Percentiles rank a stretch among this genome's conserved stretches.
phyloP scores from a whole-genome alignment of 2,113 vertebrate genomes.

The Vidua macroura region DNA sequence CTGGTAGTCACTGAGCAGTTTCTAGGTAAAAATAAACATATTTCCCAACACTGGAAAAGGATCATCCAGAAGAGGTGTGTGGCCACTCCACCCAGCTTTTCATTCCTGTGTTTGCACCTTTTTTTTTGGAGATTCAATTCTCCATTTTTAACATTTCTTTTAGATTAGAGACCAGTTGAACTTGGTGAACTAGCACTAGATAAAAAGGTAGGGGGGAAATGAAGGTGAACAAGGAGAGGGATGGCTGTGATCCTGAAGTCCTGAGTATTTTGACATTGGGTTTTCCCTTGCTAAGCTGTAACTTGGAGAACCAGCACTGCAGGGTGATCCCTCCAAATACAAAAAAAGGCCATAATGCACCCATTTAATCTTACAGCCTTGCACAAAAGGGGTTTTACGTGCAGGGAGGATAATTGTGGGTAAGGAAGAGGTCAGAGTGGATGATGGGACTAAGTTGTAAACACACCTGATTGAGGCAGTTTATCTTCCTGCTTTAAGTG shows the following conservation, averaged over 20 bases:
- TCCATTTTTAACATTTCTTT: neutral
- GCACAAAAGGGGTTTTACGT: neutral
- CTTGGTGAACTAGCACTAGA: neutral
- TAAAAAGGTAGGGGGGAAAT: neutral
- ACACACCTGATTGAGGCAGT: neutral
- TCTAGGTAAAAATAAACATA: neutral
- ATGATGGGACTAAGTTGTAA: neutral
- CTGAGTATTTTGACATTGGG: neutral
- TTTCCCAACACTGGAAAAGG: neutral
- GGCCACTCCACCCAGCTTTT: neutral
- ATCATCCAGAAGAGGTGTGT: neutral
- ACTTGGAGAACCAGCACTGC: neutral
- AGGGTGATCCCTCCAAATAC: neutral
- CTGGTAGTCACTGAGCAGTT: neutral
- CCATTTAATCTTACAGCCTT: neutral
- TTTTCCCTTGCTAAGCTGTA: constrained; percentile 1
- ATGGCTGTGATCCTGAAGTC: neutral
- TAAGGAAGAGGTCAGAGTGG: neutral
- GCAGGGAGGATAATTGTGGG: neutral
- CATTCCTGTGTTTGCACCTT: neutral
- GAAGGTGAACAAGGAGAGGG: neutral
- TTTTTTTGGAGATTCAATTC: neutral
- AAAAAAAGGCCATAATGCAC: neutral
- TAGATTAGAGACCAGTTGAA: neutral
- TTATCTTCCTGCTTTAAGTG: neutral